phyloP scores from a whole-genome alignment of 2,113 vertebrate genomes.

The Mellivora capensis region DNA sequence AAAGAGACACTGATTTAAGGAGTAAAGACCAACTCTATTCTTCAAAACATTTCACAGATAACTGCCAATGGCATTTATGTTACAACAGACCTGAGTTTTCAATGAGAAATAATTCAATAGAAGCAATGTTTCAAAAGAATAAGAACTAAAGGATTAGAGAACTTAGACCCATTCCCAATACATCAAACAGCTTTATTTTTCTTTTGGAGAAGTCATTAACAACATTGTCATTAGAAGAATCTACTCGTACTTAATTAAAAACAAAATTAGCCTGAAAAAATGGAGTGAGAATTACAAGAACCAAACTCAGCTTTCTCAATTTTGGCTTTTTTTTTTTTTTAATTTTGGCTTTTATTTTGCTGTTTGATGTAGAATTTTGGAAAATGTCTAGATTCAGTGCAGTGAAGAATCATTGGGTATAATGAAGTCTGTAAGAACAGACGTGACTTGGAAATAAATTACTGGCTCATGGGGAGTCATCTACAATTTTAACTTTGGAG shows the following conservation, averaged over 20 bases:
- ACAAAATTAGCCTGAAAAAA: slow-evolving; percentile 51
- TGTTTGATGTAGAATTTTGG: slow-evolving; percentile 65
- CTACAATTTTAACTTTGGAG: slow-evolving; percentile 62
- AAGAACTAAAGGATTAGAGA: background rate
- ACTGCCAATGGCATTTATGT: background rate
- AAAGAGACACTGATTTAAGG: background rate
- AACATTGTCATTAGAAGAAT: slow-evolving; percentile 52
- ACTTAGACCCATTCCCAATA: slow-evolving; percentile 10
- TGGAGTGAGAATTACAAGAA: slow-evolving; percentile 69
- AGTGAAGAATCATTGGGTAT: slow-evolving; percentile 48
- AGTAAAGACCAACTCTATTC: background rate
- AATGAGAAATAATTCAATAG: background rate
- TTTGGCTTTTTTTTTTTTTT: slow-evolving; percentile 74
- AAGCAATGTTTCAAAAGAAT: slow-evolving; percentile 13
- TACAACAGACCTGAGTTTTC: background rate
- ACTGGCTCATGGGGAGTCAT: slow-evolving; percentile 16
- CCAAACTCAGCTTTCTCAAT: slow-evolving; percentile 56
- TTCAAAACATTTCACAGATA: slow-evolving; percentile 14
- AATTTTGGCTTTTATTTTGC: slow-evolving; percentile 71
- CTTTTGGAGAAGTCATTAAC: background rate
- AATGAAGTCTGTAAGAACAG: slow-evolving; percentile 49
- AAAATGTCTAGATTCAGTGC: slow-evolving; percentile 62
- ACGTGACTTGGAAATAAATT: slow-evolving; percentile 47
- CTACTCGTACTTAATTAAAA: slow-evolving; percentile 60
- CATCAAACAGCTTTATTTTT: slow-evolving; percentile 26